Evolutionary conservation across 2,888 invertebrate species (phyloP), one percentile per base, ranked within the genome.

Genomic region (Clostera curtula): DNA sequence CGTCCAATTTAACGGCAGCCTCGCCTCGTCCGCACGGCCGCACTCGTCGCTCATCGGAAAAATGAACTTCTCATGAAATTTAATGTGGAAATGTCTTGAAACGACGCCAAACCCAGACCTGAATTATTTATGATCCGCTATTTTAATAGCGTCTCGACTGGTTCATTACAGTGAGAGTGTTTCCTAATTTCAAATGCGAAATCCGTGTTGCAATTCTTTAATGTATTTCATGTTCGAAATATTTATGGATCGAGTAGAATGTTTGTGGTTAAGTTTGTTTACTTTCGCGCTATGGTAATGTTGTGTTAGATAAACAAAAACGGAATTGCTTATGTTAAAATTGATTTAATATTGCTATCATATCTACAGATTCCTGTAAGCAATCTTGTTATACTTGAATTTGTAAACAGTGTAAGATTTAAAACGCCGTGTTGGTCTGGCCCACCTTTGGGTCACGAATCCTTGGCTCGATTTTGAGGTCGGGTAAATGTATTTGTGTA

Each of bases 51-150:
- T 56, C 58, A 47, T 57, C 64, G 70, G 75, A 82, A 80, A 83
- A 80, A 77, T 79, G 72, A 73, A 72, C 64, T 61, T 69, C 79
- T 82, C 80, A 79, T 82, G 80, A 82, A 83, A 82, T 77, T 82
- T 80, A 75, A 82, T 79, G 82, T 79, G 68, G 67, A 79, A 77
- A 77, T 76, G 70, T 76, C 77, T 80, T 83, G 82, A 82, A 82
- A 74, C 77, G 68, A 68, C 65, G 83, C 83, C 82, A 83, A 82
- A 77, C 69, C 79, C 56, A 56, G 57, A 65, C 49, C 56, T 82
- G 82, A 79, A 82, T 83, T 80, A 80, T 82, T 80, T 79, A 82
- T 80, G 70, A 72, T 62, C 58, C 58, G 72, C 72, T 73, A 77
- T 79, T 82, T 79, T 82, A 80, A 83, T 79, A 70, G 75, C 64